phyloP scores from a whole-genome alignment of 1,140 invertebrate species.

The Habropoda laboriosa region DNA sequence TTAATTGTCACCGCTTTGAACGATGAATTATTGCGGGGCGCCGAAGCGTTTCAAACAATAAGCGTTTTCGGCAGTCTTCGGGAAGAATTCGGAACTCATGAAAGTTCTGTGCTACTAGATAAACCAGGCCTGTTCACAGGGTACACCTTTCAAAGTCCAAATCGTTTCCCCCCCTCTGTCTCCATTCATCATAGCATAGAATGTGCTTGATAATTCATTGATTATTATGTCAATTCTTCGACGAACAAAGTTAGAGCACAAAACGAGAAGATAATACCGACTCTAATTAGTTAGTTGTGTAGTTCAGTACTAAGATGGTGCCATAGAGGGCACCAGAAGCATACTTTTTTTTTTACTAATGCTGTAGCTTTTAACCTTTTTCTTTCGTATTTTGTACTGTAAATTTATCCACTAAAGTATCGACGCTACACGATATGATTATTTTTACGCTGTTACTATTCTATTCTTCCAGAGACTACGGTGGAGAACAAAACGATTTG shows the following conservation, averaged over 20 bases:
- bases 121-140: constrained; percentile 24
- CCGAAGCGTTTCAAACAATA: constrained; percentile 39
- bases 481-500: neutral
- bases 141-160: neutral
- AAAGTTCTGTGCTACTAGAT: constrained; percentile 22
- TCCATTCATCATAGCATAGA: neutral
- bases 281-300: neutral
- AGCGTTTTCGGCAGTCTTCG: constrained; percentile 66
- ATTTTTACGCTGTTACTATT: constrained; percentile 6
- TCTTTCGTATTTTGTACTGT: constrained; percentile 1
- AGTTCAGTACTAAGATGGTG: neutral
- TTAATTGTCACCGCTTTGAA: neutral
- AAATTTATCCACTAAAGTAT: constrained; percentile 9
- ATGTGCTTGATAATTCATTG: neutral
- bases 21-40: constrained; percentile 42
- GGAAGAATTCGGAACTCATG: constrained; percentile 54
- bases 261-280: neutral
- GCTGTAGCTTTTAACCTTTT: neutral
- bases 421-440: constrained; percentile 31
- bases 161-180: neutral
- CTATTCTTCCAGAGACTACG: constrained; percentile 1
- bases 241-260: constrained; percentile 21
- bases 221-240: constrained; percentile 1
- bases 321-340: neutral
- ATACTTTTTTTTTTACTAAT: neutral